These are phyloP conservation scores for Bubalus kerabau DNA, from an alignment of 2,113 vertebrate genomes.

Conservation along the genomic window DNA sequence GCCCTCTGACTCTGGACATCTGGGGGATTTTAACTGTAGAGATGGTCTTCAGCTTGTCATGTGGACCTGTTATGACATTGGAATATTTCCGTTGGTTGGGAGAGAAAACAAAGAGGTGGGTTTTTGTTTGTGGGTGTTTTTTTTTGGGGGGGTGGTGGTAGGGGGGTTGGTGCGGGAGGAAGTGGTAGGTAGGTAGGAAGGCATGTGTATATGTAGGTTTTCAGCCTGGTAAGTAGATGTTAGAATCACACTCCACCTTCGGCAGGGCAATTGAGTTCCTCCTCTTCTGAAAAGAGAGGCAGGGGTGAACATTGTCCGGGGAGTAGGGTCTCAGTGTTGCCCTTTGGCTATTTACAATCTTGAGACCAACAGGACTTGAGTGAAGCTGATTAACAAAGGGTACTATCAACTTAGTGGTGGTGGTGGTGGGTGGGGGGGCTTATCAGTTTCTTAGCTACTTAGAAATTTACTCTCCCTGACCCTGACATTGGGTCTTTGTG, in stretches of 20 bases:
- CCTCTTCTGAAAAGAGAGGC: neutral
- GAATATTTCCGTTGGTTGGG: neutral
- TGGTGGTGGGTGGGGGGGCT: fast-evolving
- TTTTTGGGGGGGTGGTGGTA: neutral
- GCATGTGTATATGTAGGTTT: neutral
- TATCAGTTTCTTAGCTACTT: neutral
- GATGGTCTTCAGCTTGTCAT: neutral
- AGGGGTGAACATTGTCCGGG: neutral
- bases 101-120: neutral
- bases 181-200: neutral
- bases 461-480: neutral
- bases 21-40: neutral
- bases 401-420: neutral
- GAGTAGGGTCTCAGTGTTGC: neutral
- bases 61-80: neutral
- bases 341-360: neutral
- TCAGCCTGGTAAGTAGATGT: neutral
- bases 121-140: neutral
- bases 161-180: neutral
- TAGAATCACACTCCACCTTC: neutral
- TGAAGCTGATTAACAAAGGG: neutral
- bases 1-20: neutral
- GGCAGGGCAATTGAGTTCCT: neutral
- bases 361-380: neutral
- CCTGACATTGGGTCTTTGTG: neutral